Evolutionary conservation across 2,113 vertebrate species (phyloP), one percentile per base, ranked within the genome.

Genomic region (Ophthalmolycus amberensis): DNA sequence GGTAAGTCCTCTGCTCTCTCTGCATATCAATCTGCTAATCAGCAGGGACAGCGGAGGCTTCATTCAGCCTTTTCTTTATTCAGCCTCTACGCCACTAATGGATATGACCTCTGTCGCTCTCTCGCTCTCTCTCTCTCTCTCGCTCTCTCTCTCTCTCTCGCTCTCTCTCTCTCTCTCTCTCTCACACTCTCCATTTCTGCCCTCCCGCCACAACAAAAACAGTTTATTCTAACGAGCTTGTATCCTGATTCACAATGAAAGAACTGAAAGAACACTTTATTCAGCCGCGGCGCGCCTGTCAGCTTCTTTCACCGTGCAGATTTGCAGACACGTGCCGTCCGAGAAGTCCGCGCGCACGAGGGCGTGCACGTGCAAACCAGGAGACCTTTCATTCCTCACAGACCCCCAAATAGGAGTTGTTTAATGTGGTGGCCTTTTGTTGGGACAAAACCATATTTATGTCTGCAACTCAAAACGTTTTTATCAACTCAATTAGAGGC

Each of bases 401-500:
- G 82, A 74, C 81, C 82, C 56, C 77, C 87, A 82, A 72, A 25
- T 64, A 82, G 83, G 89, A 79, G 48, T 87, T 86, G 77, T 86
- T 71, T 85, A 84, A 90, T 70, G 82, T 32, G 14, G 78, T 82
- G 83, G 81, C 85, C 84, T 89, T 92, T 88, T 79, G 86, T 84
- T 75, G 32, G 68, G 80, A 29, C 25, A 66, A 74, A 80, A 85
- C 77, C 86, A 89, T 91, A 93, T 93, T 93, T 91, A 92, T 46
- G 85, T 92, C 77, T 90, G 89, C 90, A 92, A 91, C 88, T 92
- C 90, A 91, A 93, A 93, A 90, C 62, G 85, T 89, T 89, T 93
- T 94, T 90, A 93, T 94, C 92, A 94, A 93, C 93, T 93, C 93
- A 93, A 94, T 94, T 94, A 94, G 92, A 92, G 85, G 83, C 82